A percentile compares a stretch with the other conserved stretches of the same genome.
Evolutionary conservation across 2,797 vertebrate species (phyloP).

Genomic region (Alosa sapidissima): DNA sequence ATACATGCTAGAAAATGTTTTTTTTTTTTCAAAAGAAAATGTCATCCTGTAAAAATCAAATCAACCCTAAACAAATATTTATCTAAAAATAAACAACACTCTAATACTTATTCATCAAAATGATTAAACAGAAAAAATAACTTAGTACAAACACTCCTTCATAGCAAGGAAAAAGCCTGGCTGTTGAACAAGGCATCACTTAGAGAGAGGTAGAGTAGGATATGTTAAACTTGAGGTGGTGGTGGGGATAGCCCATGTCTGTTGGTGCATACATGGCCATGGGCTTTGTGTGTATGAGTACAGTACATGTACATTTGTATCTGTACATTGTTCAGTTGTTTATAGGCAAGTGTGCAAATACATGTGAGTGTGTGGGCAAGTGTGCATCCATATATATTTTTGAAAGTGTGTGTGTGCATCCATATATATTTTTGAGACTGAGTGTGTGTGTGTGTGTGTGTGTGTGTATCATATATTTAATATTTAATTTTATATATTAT

Average conservation of each 20-base stretch:
- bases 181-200: too few relatives aligned
- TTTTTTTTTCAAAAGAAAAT: neutral
- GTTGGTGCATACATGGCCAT: neutral
- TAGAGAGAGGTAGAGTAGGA: neutral
- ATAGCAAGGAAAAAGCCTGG: too few relatives aligned
- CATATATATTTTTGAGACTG: neutral
- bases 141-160: neutral
- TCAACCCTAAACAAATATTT: neutral
- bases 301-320: neutral
- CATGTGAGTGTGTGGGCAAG: neutral
- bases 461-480: neutral
- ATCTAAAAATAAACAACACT: neutral
- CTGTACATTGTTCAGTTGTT: neutral
- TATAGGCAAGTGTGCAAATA: too few relatives aligned
- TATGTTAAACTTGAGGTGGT: neutral
- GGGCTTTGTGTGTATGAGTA: neutral
- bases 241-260: neutral
- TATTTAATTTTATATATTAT: too few relatives aligned
- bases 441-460: neutral
- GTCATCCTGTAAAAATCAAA: neutral
- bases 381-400: neutral
- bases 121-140: neutral
- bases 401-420: neutral
- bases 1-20: too few relatives aligned
- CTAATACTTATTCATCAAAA: neutral